Evolutionary conservation across 2,113 vertebrate genomes (phyloP), one percentile per base, ranked within the genome.

Genomic region (Rhinopomastus cyanomelas): DNA sequence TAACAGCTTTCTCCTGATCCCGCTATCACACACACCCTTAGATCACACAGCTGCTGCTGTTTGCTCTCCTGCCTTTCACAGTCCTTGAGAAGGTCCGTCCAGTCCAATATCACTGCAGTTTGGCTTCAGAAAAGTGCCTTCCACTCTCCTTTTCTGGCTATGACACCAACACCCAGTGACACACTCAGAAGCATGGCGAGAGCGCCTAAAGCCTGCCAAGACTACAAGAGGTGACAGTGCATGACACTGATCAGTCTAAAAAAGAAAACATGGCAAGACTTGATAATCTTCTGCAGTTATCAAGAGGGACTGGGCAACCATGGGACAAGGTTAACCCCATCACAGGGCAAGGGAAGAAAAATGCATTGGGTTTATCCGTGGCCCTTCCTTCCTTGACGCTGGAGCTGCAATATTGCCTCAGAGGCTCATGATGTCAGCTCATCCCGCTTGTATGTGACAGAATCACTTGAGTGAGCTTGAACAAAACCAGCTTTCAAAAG

Each of bases 401-500:
- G 15, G 39, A 42, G 18, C 75, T 34, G 26, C 61, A 80, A 17
- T 29, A 55, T 65, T 76, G 57, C 78, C 60, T 51, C 27, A 48
- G 83, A 82, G 4, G n/a, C 65, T 86, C 60, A 14, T 23, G 69
- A 75, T 84, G 86, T 32, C 46, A 7, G 53, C 74, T 88, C 81
- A 67, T 85, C 60, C 72, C 1, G 3, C 71, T 71, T 20, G 1
- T 37, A 23, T 69, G 78, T 52, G 64, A 93, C 48, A 67, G 82
- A 72, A 87, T 80, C 85, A 74, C 87, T 14, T 64, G 67, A 85
- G 82, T 19, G 44, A 93, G 79, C 78, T 62, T 80, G 52, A 85
- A 93, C 81, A 95, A 94, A 92, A 87, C 52, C 2, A 3, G 64
- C 81, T 92, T 89, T 92, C 85, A 81, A 77, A 91, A 71, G 71